phyloP scores from a whole-genome alignment of 2,113 vertebrate genomes.

The Muntiacus muntjak region DNA sequence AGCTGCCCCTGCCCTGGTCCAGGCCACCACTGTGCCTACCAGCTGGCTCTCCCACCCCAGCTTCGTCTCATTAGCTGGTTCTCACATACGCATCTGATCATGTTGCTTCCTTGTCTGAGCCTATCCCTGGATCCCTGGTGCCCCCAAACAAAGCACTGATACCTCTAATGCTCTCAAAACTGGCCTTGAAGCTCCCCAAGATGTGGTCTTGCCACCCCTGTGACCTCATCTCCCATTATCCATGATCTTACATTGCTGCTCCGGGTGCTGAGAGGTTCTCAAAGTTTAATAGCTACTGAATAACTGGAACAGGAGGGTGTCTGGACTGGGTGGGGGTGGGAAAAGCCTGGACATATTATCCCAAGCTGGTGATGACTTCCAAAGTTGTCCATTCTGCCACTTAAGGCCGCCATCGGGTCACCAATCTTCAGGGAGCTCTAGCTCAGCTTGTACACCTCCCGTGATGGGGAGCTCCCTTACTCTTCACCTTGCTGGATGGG shows the following conservation, averaged over 20 bases:
- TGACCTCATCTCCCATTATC: background rate
- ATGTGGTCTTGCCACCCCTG: background rate
- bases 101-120: background rate
- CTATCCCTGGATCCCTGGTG: background rate
- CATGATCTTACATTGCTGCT: background rate
- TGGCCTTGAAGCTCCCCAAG: background rate
- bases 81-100: background rate
- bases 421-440: background rate
- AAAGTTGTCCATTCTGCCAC: background rate
- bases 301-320: background rate
- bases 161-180: background rate
- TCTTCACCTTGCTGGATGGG: background rate
- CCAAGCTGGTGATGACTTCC: background rate
- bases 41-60: background rate
- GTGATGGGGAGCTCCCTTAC: background rate
- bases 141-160: background rate
- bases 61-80: background rate
- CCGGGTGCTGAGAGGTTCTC: background rate
- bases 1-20: background rate
- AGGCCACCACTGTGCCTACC: fast-evolving
- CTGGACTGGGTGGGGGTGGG: background rate
- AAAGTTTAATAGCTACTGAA: background rate
- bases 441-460: background rate
- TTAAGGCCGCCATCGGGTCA: background rate
- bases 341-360: background rate